Evolutionary conservation across 2,113 vertebrate species (phyloP).

Genomic region (Equus przewalskii): DNA sequence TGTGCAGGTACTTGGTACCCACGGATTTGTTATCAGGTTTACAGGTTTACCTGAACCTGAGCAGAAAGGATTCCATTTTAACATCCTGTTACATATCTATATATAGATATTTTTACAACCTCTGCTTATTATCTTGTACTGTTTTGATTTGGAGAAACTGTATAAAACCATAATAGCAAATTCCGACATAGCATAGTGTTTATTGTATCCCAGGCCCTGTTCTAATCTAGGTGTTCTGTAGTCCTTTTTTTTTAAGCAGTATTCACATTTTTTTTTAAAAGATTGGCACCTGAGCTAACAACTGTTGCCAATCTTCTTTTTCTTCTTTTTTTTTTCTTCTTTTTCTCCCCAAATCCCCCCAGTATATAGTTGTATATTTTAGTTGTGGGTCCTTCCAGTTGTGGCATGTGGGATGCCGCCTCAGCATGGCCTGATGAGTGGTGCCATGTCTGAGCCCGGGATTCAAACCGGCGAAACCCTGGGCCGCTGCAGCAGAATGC

Average conservation of each 20-base stretch:
- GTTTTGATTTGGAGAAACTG: background rate
- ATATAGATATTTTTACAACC: background rate
- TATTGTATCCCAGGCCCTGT: background rate
- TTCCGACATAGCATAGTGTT: background rate
- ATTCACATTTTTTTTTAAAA: slow-evolving; percentile 43
- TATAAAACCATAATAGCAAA: background rate
- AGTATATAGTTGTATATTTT: too few relatives aligned
- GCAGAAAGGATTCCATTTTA: background rate
- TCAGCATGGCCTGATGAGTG: too few relatives aligned
- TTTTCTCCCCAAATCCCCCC: too few relatives aligned
- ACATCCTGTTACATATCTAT: background rate
- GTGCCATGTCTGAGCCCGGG: too few relatives aligned
- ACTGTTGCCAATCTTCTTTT: too few relatives aligned
- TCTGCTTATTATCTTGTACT: background rate
- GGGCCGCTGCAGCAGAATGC: too few relatives aligned
- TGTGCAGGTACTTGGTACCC: background rate
- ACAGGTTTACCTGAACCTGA: background rate
- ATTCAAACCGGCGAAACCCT: too few relatives aligned
- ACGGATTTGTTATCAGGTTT: background rate
- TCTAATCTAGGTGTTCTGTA: background rate
- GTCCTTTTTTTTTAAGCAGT: background rate
- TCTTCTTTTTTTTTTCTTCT: too few relatives aligned
- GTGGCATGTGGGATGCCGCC: too few relatives aligned
- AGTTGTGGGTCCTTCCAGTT: too few relatives aligned
- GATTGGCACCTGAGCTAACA: too few relatives aligned